Conservation (phyloP, 2,797 vertebrate genomes). For the Prionace glauca region DNA sequence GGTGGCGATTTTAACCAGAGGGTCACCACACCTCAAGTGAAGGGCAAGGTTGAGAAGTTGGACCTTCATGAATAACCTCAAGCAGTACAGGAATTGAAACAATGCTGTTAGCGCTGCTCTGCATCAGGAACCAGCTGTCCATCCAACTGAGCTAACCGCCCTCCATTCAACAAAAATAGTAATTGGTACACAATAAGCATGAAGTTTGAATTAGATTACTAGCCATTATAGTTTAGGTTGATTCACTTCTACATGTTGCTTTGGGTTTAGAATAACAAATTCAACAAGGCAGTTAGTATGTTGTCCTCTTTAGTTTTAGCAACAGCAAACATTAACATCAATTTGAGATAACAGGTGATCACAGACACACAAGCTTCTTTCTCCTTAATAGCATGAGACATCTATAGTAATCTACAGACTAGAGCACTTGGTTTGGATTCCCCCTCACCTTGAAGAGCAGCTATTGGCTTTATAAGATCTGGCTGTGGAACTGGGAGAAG, state of each 20-base stretch:
- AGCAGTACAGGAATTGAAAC: no score
- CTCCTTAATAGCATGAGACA: neutral
- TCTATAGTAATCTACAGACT: neutral
- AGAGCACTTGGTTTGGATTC: neutral
- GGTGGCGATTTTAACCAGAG: no score
- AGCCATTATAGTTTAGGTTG: neutral
- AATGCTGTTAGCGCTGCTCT: no score
- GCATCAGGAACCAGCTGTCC: no score
- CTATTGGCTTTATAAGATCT: slow-evolving; percentile 56
- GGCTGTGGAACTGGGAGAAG: slow-evolving; percentile 50
- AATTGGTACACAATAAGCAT: neutral
- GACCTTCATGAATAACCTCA: no score
- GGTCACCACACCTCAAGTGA: no score
- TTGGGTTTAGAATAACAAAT: neutral
- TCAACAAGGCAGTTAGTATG: neutral
- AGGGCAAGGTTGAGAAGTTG: no score
- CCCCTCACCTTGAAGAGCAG: slow-evolving; percentile 58
- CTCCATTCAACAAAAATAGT: neutral
- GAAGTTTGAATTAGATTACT: neutral
- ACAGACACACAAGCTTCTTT: neutral
- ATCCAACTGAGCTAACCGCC: no score
- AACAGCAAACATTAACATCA: neutral
- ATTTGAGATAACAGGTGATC: neutral
- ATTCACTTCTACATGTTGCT: neutral
- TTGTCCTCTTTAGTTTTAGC: neutral